Percentiles rank a stretch among this genome's conserved stretches.
Conservation (phyloP, 1,140 invertebrate species). For the Halesus radiatus region DNA sequence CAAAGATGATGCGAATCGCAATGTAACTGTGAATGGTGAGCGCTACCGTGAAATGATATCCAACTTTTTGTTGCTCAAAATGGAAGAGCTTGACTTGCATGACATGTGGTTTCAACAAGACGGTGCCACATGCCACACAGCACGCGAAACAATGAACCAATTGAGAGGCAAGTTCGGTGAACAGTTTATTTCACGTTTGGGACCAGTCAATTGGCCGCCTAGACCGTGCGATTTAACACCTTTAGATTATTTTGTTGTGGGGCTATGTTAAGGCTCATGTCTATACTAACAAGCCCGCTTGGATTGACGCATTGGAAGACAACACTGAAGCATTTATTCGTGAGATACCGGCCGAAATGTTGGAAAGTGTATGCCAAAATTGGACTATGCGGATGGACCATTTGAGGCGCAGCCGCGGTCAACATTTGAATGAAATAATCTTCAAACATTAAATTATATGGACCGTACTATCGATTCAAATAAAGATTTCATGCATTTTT, state of each 20-base stretch:
- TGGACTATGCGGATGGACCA: neutral
- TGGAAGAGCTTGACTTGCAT: slow-evolving; percentile 50
- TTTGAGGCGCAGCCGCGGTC: neutral
- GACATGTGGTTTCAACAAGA: slow-evolving; percentile 59
- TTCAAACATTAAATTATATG: neutral
- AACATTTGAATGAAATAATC: neutral
- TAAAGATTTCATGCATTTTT: neutral
- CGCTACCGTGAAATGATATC: slow-evolving; percentile 60
- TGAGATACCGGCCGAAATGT: neutral
- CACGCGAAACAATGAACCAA: slow-evolving; percentile 53
- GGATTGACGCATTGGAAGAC: neutral
- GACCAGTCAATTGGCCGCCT: slow-evolving; percentile 25
- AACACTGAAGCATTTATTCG: too few relatives aligned
- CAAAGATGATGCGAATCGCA: slow-evolving; percentile 55
- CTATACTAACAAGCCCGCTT: neutral
- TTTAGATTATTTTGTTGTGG: neutral
- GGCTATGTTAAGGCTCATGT: neutral
- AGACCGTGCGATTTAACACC: too few relatives aligned
- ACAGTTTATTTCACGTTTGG: slow-evolving; percentile 19
- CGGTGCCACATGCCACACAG: slow-evolving; percentile 56
- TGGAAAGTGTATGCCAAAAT: neutral
- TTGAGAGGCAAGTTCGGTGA: slow-evolving; percentile 40
- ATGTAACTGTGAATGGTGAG: slow-evolving; percentile 59
- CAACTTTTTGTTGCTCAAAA: slow-evolving; percentile 58
- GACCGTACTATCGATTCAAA: neutral